Conservation (phyloP, 2,888 invertebrate species). For the Plemyria rubiginata region DNA sequence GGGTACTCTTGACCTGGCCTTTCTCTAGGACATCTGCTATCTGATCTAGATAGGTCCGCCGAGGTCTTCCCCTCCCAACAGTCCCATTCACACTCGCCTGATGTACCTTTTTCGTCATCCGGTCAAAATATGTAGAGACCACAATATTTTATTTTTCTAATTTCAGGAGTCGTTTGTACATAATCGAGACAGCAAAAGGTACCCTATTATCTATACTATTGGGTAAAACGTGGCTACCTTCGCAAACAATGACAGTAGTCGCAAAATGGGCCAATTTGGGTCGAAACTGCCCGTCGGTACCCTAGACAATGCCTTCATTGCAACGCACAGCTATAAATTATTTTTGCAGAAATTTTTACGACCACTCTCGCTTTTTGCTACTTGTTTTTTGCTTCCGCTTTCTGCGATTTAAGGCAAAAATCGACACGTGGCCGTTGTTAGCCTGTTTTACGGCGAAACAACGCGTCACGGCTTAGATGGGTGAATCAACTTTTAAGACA, state of each 20-base stretch:
- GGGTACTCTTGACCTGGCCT: no score
- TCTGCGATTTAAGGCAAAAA: conserved; percentile 56
- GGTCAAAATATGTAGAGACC: no score
- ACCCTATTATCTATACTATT: conserved; percentile 39
- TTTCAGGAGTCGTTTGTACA: not conserved
- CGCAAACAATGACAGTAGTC: conserved; percentile 51
- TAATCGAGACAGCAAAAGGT: conserved; percentile 22
- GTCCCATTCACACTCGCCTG: no score
- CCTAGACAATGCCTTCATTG: conserved; percentile 58
- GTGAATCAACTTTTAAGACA: not conserved
- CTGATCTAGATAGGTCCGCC: no score
- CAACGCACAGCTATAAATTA: conserved; percentile 68
- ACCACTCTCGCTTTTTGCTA: conserved; percentile 74
- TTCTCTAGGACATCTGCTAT: no score
- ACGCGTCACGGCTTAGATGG: conserved; percentile 36
- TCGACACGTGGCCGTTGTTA: conserved; percentile 74
- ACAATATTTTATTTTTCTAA: no score
- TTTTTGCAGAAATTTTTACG: conserved; percentile 62
- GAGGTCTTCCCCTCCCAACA: no score
- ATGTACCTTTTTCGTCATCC: no score
- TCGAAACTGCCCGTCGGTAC: conserved; percentile 44
- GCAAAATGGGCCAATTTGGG: conserved; percentile 57
- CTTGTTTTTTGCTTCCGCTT: conserved; percentile 68
- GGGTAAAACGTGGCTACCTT: conserved; percentile 39
- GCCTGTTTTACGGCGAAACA: conserved; percentile 42